phyloP scores from a whole-genome alignment of 2,113 vertebrate genomes.

The Salvelinus alpinus region DNA sequence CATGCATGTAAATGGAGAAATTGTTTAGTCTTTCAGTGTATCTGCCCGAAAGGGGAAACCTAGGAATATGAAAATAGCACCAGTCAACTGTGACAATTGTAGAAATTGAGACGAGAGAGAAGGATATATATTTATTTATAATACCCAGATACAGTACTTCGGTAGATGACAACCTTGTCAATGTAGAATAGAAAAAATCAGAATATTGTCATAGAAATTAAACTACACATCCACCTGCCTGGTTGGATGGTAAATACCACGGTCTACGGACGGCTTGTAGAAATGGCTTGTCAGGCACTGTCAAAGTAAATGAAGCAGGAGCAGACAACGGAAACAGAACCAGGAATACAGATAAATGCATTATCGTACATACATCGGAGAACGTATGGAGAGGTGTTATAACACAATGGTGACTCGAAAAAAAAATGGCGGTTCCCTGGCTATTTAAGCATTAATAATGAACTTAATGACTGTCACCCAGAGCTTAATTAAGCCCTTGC shows the following conservation, averaged over 20 bases:
- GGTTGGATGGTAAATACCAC: constrained; percentile 36
- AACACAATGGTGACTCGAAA: background rate
- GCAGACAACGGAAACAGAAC: constrained; percentile 26
- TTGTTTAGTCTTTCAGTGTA: constrained; percentile 49
- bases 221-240: background rate
- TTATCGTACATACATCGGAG: background rate
- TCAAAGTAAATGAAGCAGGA: background rate
- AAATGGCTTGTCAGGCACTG: constrained; percentile 10
- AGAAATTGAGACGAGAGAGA: constrained; percentile 49
- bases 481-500: constrained; percentile 67
- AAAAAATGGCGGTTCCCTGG: background rate
- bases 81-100: constrained; percentile 63
- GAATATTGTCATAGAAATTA: constrained; percentile 60
- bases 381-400: background rate
- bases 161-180: constrained; percentile 16
- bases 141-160: constrained; percentile 22
- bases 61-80: constrained; percentile 41
- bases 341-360: background rate
- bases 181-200: constrained; percentile 26
- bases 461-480: constrained; percentile 68
- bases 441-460: constrained; percentile 58
- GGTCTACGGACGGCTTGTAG: constrained; percentile 32
- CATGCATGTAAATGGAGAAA: constrained; percentile 63
- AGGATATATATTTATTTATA: constrained; percentile 32
- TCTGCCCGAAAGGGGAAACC: constrained; percentile 40